Percentiles rank a stretch among this genome's conserved stretches.
Evolutionary conservation across 1,140 invertebrate species (phyloP).

Genomic region (Sycophila sp.): DNA sequence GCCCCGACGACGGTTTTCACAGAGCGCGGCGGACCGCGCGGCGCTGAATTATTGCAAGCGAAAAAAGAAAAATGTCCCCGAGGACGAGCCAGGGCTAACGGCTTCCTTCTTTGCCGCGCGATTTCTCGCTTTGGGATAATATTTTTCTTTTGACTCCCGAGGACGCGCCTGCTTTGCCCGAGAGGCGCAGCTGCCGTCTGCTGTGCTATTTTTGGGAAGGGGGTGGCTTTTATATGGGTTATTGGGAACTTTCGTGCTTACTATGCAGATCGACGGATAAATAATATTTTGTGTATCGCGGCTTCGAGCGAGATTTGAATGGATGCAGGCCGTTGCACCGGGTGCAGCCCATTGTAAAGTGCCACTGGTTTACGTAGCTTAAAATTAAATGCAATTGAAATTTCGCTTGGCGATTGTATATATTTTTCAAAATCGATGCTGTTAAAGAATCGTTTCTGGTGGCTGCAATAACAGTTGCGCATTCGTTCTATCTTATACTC

Average conservation of each 20-base stretch:
- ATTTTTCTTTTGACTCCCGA: constrained; percentile 29
- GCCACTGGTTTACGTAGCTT: too few relatives aligned
- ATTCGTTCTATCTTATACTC: too few relatives aligned
- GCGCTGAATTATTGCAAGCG: neutral
- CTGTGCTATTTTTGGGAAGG: too few relatives aligned
- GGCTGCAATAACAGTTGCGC: too few relatives aligned
- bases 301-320: neutral
- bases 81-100: neutral
- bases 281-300: constrained; percentile 19
- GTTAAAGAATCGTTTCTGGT: too few relatives aligned
- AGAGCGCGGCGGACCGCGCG: neutral
- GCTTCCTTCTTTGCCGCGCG: neutral
- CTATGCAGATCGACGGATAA: constrained; percentile 18
- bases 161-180: constrained; percentile 5
- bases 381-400: too few relatives aligned
- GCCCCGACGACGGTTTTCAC: constrained; percentile 29
- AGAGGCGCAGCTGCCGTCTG: too few relatives aligned
- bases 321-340: neutral
- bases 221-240: neutral
- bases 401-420: too few relatives aligned
- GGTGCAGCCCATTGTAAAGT: neutral
- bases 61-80: neutral
- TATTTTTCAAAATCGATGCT: too few relatives aligned
- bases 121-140: constrained; percentile 6
- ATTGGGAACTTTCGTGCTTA: neutral